Base-by-base conservation (phyloP, 2,113 vertebrate species). In the Prionailurus bengalensis region DNA sequence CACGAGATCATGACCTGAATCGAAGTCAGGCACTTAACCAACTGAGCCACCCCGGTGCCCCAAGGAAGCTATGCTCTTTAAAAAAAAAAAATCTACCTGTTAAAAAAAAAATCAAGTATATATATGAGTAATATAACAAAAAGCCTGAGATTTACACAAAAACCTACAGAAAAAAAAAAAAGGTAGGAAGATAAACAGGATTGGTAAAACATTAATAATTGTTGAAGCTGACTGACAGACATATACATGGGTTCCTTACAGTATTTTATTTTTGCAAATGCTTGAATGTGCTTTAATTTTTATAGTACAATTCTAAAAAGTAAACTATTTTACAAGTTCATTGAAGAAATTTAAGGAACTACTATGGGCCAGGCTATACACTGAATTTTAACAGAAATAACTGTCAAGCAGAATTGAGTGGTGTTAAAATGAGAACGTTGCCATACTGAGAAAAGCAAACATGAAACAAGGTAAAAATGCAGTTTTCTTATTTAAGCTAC, bases 271-370 rank as follows among this genome's bases (percentile, higher is more conserved):
- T 91, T 91, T 68, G 4, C 51, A 83, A 42, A 63, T 83, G 17
- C 25, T 66, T 94, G 76, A 39, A 73, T 10, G 51, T 36, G 42
- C 73, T 79, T 90, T 65, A 39, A 83, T 88, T 89, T 33, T 70
- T 48, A 78, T 63, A 83, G n/a, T 68, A 71, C 68, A 81, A 58
- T 81, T 87, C 66, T 82, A 39, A 81, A 93, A 88, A 71, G 42
- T 71, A 80, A 86, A 86, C 23, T 36, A 85, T 19, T 61, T 71
- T 85, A 76, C 29, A 79, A 55, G 61, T 63, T 89, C 33, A 78
- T 14, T 89, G 78, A 83, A 92, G 39, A 95, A 78, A 88, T 65
- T 10, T 83, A n/a, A 65, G n/a, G 58, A 68, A 82, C 23, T 74
- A 80, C 33, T 61, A 53, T 29, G 16, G 39, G 61, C 48, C 48